Conservation (phyloP, 2,113 vertebrate genomes). For the Butorides virescens region DNA sequence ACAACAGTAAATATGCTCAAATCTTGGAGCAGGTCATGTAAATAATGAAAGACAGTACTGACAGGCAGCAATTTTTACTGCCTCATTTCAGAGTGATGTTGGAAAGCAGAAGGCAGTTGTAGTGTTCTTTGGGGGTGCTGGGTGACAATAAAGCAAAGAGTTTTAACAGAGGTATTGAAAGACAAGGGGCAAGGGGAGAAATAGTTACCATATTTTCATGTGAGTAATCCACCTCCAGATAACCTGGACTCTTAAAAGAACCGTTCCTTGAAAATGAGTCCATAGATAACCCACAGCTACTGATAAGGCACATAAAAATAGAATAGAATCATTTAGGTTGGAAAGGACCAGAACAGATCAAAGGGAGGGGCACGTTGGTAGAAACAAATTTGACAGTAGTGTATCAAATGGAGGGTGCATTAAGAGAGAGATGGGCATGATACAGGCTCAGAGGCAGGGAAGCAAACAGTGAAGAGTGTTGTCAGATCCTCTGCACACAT, state of each 20-base stretch:
- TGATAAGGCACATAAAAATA: neutral
- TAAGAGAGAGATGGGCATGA: neutral
- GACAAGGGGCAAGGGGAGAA: neutral
- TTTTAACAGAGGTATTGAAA: neutral
- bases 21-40: neutral
- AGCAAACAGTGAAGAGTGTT: neutral
- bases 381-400: neutral
- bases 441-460: neutral
- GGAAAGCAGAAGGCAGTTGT: neutral
- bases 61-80: neutral
- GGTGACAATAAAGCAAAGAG: neutral
- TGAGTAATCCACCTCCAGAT: neutral
- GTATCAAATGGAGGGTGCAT: fast-evolving
- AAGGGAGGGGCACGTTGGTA: neutral
- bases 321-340: neutral
- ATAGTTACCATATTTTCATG: neutral
- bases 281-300: neutral
- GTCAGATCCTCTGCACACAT: neutral
- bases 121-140: neutral
- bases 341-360: neutral
- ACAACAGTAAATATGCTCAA: neutral
- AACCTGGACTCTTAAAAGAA: neutral
- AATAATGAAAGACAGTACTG: neutral
- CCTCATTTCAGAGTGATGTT: neutral
- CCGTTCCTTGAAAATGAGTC: neutral